Conservation (phyloP, 2,797 vertebrate genomes). For the Neosilurus mollespiculum region DNA sequence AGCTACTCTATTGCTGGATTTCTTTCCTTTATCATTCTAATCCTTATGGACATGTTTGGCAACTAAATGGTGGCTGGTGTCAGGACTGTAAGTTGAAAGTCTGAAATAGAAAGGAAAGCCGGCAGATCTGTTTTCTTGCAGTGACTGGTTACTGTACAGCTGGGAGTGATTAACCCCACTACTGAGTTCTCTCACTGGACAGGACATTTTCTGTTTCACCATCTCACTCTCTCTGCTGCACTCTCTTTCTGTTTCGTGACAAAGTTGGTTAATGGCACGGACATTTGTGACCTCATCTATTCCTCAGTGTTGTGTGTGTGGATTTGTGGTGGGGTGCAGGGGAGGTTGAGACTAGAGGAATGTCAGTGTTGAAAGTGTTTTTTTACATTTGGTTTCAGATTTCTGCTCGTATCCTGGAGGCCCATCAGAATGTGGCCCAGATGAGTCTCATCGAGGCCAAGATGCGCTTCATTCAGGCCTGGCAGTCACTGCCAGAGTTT, state of each 20-base stretch:
- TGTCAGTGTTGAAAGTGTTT: constrained; percentile 14
- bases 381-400: constrained; percentile 74
- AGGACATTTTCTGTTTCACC: constrained; percentile 13
- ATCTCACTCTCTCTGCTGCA: neutral
- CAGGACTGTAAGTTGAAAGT: neutral
- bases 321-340: neutral
- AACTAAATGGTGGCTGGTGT: constrained; percentile 15
- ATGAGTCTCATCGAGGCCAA: constrained; percentile 99
- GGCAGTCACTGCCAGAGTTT: constrained; percentile 96
- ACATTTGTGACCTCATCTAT: constrained; percentile 19
- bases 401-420: constrained; percentile 93
- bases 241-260: constrained; percentile 8
- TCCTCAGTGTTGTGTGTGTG: constrained; percentile 31
- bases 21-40: constrained; percentile 2
- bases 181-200: neutral
- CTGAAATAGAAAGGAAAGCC: neutral
- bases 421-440: constrained; percentile 97
- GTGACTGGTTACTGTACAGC: constrained; percentile 11
- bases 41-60: constrained; percentile 11
- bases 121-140: neutral
- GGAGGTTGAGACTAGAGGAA: neutral
- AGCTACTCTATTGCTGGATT: neutral
- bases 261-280: constrained; percentile 15
- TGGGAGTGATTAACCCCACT: neutral
- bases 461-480: constrained; percentile 97